These are phyloP conservation scores for Apis cerana DNA, from an alignment of 1,140 invertebrate species.

Conservation along the genomic window DNA sequence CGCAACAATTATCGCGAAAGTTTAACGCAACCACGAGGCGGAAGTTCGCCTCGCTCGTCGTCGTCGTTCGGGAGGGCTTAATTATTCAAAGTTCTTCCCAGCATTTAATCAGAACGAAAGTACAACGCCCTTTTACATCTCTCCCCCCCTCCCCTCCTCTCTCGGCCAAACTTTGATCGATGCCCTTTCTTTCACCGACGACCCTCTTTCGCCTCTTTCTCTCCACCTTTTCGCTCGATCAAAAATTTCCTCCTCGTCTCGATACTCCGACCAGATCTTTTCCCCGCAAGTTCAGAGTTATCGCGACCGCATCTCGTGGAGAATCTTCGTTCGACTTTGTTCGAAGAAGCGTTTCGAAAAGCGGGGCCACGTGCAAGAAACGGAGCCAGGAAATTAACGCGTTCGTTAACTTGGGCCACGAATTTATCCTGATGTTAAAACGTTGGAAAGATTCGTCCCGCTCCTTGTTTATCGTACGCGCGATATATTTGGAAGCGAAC, in stretches of 20 bases:
- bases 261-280: background rate
- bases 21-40: slow-evolving; percentile 12
- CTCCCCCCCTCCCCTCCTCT: slow-evolving; percentile 2
- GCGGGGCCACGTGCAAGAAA: background rate
- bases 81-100: slow-evolving; percentile 31
- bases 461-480: no score
- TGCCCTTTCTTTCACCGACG: background rate
- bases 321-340: background rate
- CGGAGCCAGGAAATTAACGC: background rate
- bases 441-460: no score
- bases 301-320: no score
- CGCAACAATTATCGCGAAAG: slow-evolving; percentile 23
- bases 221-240: slow-evolving; percentile 19
- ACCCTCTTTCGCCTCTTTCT: background rate
- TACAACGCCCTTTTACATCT: background rate
- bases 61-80: slow-evolving; percentile 19
- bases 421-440: no score
- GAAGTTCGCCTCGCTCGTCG: slow-evolving; percentile 6
- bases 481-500: no score
- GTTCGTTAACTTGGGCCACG: no score
- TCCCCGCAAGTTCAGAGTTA: no score
- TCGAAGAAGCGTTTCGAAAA: background rate
- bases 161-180: background rate
- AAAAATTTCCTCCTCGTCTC: slow-evolving; percentile 23
- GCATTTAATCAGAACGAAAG: slow-evolving; percentile 34